These are phyloP conservation scores for Osmerus eperlanus DNA, from an alignment of 2,113 vertebrate species.

Conservation along the genomic window DNA sequence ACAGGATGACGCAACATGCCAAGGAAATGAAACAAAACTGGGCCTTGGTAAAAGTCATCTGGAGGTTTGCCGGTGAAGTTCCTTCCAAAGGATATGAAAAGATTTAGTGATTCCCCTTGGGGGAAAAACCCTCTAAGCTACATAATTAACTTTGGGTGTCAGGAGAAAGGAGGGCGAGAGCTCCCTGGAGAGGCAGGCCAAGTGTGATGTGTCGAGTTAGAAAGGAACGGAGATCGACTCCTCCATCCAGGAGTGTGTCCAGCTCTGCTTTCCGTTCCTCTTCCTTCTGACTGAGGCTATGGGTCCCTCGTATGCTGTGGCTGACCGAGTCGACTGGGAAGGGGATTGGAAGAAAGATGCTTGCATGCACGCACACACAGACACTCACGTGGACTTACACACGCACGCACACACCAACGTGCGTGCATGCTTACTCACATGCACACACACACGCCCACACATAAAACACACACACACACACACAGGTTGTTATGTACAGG, in stretches of 20 bases:
- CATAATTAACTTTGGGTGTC: constrained; percentile 6
- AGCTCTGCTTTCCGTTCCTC: too few species aligned
- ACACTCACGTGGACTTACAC: background rate
- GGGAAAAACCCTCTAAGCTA: background rate
- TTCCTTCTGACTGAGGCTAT: too few species aligned
- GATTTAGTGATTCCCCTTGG: background rate
- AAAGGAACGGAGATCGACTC: background rate
- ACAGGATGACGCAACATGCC: too few species aligned
- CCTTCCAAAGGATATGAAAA: background rate
- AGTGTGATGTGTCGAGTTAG: background rate
- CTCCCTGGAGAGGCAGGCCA: background rate
- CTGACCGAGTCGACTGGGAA: too few species aligned
- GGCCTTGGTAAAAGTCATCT: too few species aligned
- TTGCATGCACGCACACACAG: background rate
- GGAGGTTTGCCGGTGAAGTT: background rate
- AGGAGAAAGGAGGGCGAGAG: background rate
- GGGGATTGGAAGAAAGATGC: background rate
- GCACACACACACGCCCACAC: constrained; percentile 10
- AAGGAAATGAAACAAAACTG: too few species aligned
- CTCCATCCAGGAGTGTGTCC: background rate
- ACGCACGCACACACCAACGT: background rate
- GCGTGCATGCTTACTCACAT: background rate
- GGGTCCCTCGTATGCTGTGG: too few species aligned
- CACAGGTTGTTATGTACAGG: constrained; percentile 19
- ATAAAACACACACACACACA: constrained; percentile 9